Evolutionary conservation across 1,140 invertebrate species (phyloP).

Genomic region (Sarcophaga peregrina): DNA sequence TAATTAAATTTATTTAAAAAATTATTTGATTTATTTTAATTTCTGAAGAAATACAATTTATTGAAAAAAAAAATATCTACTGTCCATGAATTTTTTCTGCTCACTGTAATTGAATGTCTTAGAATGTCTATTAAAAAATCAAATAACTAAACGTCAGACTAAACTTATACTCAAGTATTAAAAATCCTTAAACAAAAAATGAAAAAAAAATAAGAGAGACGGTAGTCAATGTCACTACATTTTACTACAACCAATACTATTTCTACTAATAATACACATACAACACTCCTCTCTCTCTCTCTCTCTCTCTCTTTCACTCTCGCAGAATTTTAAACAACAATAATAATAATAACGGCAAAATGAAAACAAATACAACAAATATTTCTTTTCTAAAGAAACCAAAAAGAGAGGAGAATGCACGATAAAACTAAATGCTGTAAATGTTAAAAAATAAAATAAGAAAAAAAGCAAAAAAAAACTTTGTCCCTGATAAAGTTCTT

Average conservation of each 20-base stretch:
- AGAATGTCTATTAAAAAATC: not conserved
- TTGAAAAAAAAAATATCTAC: too few species aligned
- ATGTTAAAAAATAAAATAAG: not conserved
- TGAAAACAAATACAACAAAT: not conserved
- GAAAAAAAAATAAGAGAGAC: not conserved
- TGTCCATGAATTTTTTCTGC: too few species aligned
- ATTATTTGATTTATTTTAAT: too few species aligned
- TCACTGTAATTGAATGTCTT: too few species aligned
- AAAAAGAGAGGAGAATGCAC: not conserved
- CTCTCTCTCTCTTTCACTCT: not conserved
- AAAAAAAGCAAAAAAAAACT: not conserved
- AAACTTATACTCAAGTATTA: conserved; percentile 6
- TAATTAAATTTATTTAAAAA: too few species aligned
- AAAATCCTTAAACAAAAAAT: not conserved
- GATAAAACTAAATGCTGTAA: conserved; percentile 16
- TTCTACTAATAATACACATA: not conserved
- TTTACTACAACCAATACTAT: not conserved
- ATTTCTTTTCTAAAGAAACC: conserved; percentile 10
- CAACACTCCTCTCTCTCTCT: not conserved
- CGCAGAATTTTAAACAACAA: not conserved
- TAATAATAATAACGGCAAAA: not conserved
- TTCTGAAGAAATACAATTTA: too few species aligned
- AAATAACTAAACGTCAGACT: conserved; percentile 10
- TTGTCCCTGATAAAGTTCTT: conserved; percentile 18
- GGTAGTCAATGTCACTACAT: conserved; percentile 1